Evolutionary conservation across 2,113 vertebrate genomes (phyloP), one percentile per base, ranked within the genome.

Genomic region (Vulpes lagopus): DNA sequence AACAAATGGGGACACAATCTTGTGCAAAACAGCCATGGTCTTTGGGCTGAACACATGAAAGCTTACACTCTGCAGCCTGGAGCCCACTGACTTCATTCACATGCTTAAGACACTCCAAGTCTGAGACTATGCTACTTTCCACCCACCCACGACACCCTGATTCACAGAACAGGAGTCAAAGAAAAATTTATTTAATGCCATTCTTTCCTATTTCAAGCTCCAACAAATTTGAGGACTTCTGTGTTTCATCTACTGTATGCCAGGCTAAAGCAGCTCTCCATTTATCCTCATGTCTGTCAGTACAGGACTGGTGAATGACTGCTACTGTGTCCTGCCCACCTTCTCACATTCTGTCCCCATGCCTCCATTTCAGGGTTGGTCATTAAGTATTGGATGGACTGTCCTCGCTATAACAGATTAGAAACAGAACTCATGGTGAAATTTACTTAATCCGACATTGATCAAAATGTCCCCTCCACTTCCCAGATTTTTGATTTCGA

Each of bases 1-100:
- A 96, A 92, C 90, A 97, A 94, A 98, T 89, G 20, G 32, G 25
- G 69, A 90, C 71, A 5, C n/a, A 91, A 78, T 91, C 74, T 17
- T 43, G 1, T 30, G 20, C 69, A 76, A 11, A 43, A 35, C 32
- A 76, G 64, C 30, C 17, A 16, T 11, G 11, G 30, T n/a, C 38
- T 87, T 23, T 2, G 35, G 20, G 17, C 51, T 23, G 32, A 81
- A 38, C 23, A 17, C 25, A 17, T 51, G 12, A 38, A 88, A 51
- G 19, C 17, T 51, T 60, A 35, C 2, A 20, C 0, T 16, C 73
- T 23, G 32, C 81, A 57, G 23, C 57, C 53, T 84, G 51, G 62
- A 71, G 12, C 11, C 14, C 12, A n/a, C 0, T 12, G 38, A 4
- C 60, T 59, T 80, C 76, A 27, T 23, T 23, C 32, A 76, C 15